Percentiles rank a stretch among this genome's conserved stretches.
These are phyloP conservation scores for Triops longicaudatus DNA, from an alignment of 1,140 invertebrate species.

Conservation along the genomic window DNA sequence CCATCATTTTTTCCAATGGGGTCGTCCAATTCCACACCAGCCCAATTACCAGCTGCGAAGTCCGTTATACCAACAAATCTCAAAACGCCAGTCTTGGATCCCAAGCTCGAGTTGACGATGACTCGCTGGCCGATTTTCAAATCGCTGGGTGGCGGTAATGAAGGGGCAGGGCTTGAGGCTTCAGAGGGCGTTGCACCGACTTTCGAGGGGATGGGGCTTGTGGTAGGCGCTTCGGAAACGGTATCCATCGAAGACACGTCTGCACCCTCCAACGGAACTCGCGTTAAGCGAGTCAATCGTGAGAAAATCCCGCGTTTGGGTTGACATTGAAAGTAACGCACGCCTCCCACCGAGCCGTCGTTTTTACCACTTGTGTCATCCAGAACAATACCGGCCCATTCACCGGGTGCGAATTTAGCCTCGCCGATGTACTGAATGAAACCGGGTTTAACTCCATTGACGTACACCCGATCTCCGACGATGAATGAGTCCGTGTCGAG, in stretches of 20 bases:
- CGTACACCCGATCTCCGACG: slow-evolving; percentile 89
- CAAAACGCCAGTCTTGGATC: slow-evolving; percentile 78
- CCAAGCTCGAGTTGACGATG: slow-evolving; percentile 70
- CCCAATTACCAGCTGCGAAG: slow-evolving; percentile 87
- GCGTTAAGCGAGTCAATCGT: slow-evolving; percentile 73
- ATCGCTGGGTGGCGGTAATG: slow-evolving; percentile 41
- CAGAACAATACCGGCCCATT: slow-evolving; percentile 93
- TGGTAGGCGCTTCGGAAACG: slow-evolving; percentile 27
- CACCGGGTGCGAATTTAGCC: slow-evolving; percentile 87
- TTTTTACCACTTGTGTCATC: slow-evolving; percentile 69
- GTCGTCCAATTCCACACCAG: slow-evolving; percentile 88
- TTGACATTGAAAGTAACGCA: slow-evolving; percentile 88
- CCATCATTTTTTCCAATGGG: slow-evolving; percentile 93
- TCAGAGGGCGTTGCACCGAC: slow-evolving; percentile 29
- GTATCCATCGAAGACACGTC: slow-evolving; percentile 11
- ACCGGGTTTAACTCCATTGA: slow-evolving; percentile 89
- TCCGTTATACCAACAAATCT: slow-evolving; percentile 75
- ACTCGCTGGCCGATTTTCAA: slow-evolving; percentile 80
- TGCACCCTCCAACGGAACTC: slow-evolving; percentile 49
- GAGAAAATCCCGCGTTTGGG: slow-evolving; percentile 89
- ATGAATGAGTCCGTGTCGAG: slow-evolving; percentile 91
- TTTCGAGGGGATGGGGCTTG: slow-evolving; percentile 28
- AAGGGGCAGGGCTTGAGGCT: slow-evolving; percentile 26
- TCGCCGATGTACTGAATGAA: slow-evolving; percentile 96
- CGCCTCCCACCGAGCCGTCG: slow-evolving; percentile 88